Percentiles rank a stretch among this genome's conserved stretches.
phyloP scores from a whole-genome alignment of 2,888 invertebrate species.

The Eremobia ochroleuca region DNA sequence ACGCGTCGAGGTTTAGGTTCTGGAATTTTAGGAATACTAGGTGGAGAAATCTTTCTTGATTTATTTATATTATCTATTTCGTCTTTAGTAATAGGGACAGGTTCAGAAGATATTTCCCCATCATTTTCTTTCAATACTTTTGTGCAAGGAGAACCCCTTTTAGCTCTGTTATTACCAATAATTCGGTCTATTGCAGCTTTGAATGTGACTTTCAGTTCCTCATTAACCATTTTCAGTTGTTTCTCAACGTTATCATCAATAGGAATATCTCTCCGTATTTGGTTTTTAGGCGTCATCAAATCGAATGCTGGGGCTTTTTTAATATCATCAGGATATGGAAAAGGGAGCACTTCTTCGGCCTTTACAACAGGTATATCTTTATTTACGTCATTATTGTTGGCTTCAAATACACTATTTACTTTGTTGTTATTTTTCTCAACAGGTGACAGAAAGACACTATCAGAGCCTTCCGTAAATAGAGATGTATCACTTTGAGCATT shows the following conservation, averaged over 20 bases:
- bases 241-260: slow-evolving; percentile 76
- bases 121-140: slow-evolving; percentile 56
- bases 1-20: slow-evolving; percentile 20
- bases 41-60: slow-evolving; percentile 17
- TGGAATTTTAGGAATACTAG: slow-evolving; percentile 32
- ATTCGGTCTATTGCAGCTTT: slow-evolving; percentile 85
- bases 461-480: slow-evolving; percentile 82
- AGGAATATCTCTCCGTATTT: slow-evolving; percentile 35
- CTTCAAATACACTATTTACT: slow-evolving; percentile 55
- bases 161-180: slow-evolving; percentile 73
- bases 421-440: slow-evolving; percentile 76
- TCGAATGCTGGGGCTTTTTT: slow-evolving; percentile 66
- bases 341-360: slow-evolving; percentile 81
- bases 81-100: slow-evolving; percentile 23
- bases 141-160: slow-evolving; percentile 61
- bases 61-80: slow-evolving; percentile 42
- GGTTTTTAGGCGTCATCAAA: slow-evolving; percentile 60
- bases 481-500: slow-evolving; percentile 79
- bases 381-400: slow-evolving; percentile 54
- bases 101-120: slow-evolving; percentile 26
- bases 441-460: slow-evolving; percentile 80
- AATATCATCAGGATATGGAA: slow-evolving; percentile 79
- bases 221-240: slow-evolving; percentile 83
- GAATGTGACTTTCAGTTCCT: slow-evolving; percentile 83
- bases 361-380: slow-evolving; percentile 76